Evolutionary conservation across 2,888 invertebrate genomes (phyloP).

Genomic region (Eristalis arbustorum): DNA sequence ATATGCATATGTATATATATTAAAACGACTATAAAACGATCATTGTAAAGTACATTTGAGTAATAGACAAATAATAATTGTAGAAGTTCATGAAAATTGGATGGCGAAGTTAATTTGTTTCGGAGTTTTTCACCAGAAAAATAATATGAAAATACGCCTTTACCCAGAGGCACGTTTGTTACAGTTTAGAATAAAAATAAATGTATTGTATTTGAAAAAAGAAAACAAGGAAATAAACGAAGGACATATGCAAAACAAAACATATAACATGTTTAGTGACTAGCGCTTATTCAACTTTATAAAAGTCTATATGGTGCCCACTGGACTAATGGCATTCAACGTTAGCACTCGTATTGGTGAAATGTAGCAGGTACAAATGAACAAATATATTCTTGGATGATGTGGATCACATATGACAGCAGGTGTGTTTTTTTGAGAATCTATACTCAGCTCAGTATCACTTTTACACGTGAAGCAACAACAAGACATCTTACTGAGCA

Average conservation of each 20-base stretch:
- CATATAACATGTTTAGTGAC: neutral
- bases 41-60: constrained; percentile 21
- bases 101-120: constrained; percentile 5
- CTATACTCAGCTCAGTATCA: no score
- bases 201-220: constrained; percentile 23
- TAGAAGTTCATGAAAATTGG: constrained; percentile 25
- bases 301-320: no score
- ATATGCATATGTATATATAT: constrained; percentile 7
- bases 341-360: no score
- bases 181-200: constrained; percentile 32
- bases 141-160: constrained; percentile 2
- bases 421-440: no score
- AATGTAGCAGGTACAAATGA: no score
- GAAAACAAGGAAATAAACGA: neutral
- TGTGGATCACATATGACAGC: no score
- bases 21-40: constrained; percentile 6
- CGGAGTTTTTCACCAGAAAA: constrained; percentile 3
- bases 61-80: constrained; percentile 54
- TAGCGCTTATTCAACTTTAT: no score
- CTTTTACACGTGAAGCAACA: no score
- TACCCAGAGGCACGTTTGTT: constrained; percentile 18
- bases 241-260: neutral
- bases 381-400: no score
- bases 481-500: no score
- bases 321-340: no score